Percentiles rank a stretch among this genome's conserved stretches.
These are phyloP conservation scores for Oncorhynchus nerka DNA, from an alignment of 2,113 vertebrate genomes.

Conservation along the genomic window DNA sequence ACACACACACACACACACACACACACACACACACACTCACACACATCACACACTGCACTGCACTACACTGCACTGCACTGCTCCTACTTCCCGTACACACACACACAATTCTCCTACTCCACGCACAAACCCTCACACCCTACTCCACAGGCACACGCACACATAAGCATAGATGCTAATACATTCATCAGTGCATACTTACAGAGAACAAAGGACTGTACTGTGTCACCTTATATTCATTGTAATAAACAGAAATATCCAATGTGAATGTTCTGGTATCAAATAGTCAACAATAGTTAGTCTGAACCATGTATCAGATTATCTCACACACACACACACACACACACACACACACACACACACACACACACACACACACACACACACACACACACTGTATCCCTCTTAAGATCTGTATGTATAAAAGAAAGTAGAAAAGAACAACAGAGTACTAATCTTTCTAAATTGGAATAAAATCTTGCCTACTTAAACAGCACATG, in stretches of 20 bases:
- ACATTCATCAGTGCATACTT: too few species aligned
- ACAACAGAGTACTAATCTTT: constrained; percentile 46
- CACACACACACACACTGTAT: constrained; percentile 9
- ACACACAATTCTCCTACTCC: background rate
- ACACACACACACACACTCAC: background rate
- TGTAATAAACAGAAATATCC: too few species aligned
- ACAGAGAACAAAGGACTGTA: too few species aligned
- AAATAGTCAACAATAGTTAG: too few species aligned
- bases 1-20: constrained; percentile 1
- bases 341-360: background rate
- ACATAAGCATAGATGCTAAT: too few species aligned
- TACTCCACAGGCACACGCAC: too few species aligned
- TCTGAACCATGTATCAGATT: too few species aligned
- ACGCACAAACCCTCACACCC: background rate
- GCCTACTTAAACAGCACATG: constrained; percentile 53
- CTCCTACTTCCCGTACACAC: background rate
- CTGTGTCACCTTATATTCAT: too few species aligned
- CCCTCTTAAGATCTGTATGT: constrained; percentile 1
- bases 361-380: background rate
- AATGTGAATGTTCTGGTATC: too few species aligned
- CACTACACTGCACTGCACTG: too few species aligned
- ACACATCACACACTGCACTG: background rate
- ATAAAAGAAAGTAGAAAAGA: constrained; percentile 46
- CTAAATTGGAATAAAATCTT: constrained; percentile 45
- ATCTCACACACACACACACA: too few species aligned